Base-by-base conservation (phyloP, 2,113 vertebrate genomes). In the Casuarius casuarius region DNA sequence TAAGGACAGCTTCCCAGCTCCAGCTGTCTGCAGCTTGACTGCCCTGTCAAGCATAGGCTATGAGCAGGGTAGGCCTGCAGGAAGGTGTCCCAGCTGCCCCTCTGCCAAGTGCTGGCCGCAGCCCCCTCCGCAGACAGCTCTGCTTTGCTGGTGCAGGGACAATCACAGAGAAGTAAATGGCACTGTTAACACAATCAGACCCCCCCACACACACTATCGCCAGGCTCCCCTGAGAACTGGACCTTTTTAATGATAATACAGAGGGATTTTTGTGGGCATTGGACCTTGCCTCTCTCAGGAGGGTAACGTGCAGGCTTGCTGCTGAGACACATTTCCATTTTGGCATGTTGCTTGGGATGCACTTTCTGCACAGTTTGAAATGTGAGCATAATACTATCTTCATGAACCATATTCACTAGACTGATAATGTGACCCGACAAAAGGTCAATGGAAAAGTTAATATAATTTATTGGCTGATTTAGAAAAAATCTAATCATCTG, bases 381-480 rank as follows among this genome's bases (percentile, higher is more conserved):
- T 84, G 68, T 12, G 70, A 88, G 70, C 70, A 90, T 95, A 95
- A 95, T 90, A 54, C 77, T 97, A 95, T 96, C 95, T 92, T 79
- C 86, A 22, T 76, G 95, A 94, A 93, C 95, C 96, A 92, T 33
- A 72, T 95, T 91, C 94, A 89, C 92, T 44, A 92, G 90, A n/a
- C 79, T 82, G 96, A 96, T 96, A 95, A 94, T 75, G 77, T 79
- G 89, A 93, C 94, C 84, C 1, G 8, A 91, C 25, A 82, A 90
- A 93, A 96, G 96, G 95, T 96, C 94, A 95, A 46, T 96, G 95
- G 96, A 96, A 96, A 96, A 97, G 91, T 92, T 96, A 96, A 92
- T 96, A 84, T 94, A 96, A 96, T 95, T 97, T 96, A 96, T 95
- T 95, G 94, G 94, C 77, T 92, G 80, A 87, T 93, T 95, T 26